Evolutionary conservation across 2,797 vertebrate genomes (phyloP).

Genomic region (Lutjanus campechanus): DNA sequence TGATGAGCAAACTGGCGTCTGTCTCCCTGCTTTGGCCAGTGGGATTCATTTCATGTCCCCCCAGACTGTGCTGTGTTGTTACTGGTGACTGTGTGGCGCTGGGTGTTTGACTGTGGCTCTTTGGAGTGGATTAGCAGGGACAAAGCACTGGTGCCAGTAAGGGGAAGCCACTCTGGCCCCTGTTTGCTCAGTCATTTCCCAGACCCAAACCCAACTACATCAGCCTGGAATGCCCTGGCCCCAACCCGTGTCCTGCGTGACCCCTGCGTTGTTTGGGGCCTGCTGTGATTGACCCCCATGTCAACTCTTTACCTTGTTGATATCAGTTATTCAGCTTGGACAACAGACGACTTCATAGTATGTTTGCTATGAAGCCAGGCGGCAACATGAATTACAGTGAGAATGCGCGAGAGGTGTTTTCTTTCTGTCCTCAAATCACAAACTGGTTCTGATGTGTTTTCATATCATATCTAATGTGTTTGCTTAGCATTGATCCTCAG

Average conservation of each 20-base stretch:
- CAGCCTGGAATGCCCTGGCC: slow-evolving; percentile 74
- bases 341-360: neutral
- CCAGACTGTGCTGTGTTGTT: slow-evolving; percentile 73
- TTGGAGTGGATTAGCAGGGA: slow-evolving; percentile 82
- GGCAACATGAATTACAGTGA: slow-evolving; percentile 1
- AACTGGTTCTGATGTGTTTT: slow-evolving; percentile 10
- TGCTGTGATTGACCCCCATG: slow-evolving; percentile 57
- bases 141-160: slow-evolving; percentile 85
- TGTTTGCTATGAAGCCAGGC: slow-evolving; percentile 6
- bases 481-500: slow-evolving; percentile 21
- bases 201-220: slow-evolving; percentile 75
- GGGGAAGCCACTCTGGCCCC: slow-evolving; percentile 80
- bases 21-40: slow-evolving; percentile 63
- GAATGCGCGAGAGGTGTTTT: neutral
- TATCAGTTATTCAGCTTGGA: slow-evolving; percentile 32
- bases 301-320: slow-evolving; percentile 38
- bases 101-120: slow-evolving; percentile 78
- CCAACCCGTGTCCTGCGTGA: slow-evolving; percentile 72
- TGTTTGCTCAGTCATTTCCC: slow-evolving; percentile 85
- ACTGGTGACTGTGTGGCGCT: slow-evolving; percentile 73
- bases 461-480: slow-evolving; percentile 29
- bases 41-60: slow-evolving; percentile 68
- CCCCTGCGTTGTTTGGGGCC: slow-evolving; percentile 52
- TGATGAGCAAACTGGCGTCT: slow-evolving; percentile 72
- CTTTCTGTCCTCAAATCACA: neutral